Base-by-base conservation (phyloP, 2,888 invertebrate genomes). In the Syritta pipiens region DNA sequence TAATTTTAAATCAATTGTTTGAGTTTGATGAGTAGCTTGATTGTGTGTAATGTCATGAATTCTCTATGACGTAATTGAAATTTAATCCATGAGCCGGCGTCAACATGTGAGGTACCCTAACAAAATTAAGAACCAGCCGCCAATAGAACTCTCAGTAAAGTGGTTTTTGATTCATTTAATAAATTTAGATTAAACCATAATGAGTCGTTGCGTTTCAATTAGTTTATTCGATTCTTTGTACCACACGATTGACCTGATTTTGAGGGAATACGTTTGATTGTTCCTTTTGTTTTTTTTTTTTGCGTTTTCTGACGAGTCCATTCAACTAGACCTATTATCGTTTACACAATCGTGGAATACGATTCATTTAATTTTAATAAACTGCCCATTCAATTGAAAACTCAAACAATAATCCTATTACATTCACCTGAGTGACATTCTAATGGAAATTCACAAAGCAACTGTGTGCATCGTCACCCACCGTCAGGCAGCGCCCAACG, bases 381-480 rank as follows among this genome's bases (percentile, higher is more conserved):
- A 37, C 35, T 59, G 40, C 17, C 17, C 49, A 68, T 17, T 10
- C n/a, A 51, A 19, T 42, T 49, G 59, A 32, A 48, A 30, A 28
- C 37, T 48, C 22, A 40, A 26, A 48, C 57, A 37, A 19, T 49
- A 10, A 44, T 59, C 59, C 30, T 12, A 59, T 49, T 59, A 32
- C 12, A 32, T 68, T 20, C 59, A 26, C 17, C 19, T 28, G 24
- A 59, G n/a, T 59, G 22, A 30, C 40, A 19, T 22, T 19, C n/a
- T 49, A 59, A 37, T 51, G 42, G n/a, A 42, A 69, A n/a, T 60
- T 24, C 44, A 28, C 51, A 51, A 60, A 49, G 37, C 26, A 51
- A 26, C 20, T 69, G 44, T 44, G 17, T 17, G 24, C 37, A 26
- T n/a, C 28, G 37, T 19, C 19, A 19, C 14, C 40, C n/a, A 40